These are phyloP conservation scores for Catharus ustulatus DNA, from an alignment of 2,797 vertebrate genomes.

Conservation along the genomic window DNA sequence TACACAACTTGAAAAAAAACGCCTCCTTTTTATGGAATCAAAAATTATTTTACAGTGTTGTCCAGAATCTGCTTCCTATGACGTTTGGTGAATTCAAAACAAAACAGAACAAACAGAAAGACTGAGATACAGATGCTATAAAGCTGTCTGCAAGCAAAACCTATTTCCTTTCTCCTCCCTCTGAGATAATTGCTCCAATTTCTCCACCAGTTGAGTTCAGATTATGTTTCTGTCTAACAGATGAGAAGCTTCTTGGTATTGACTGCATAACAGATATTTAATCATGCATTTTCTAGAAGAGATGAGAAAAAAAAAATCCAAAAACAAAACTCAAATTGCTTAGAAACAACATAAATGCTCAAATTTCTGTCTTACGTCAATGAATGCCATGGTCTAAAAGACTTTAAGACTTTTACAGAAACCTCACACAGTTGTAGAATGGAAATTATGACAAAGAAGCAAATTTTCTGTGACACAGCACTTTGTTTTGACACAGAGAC, in stretches of 20 bases:
- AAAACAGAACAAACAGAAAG: conserved; percentile 40
- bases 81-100: conserved; percentile 51
- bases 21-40: neutral
- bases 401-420: neutral
- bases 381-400: neutral
- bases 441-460: neutral
- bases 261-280: conserved; percentile 21
- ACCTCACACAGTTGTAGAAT: neutral
- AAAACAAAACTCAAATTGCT: neutral
- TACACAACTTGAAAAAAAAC: neutral
- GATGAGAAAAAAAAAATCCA: conserved; percentile 1
- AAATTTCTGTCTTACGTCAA: neutral
- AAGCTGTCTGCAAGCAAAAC: conserved; percentile 66
- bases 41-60: conserved; percentile 43
- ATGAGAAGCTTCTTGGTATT: conserved; percentile 33
- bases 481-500: neutral
- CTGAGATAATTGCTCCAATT: conserved; percentile 53
- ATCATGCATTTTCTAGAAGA: conserved; percentile 17
- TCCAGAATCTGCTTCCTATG: conserved; percentile 41
- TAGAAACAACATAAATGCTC: neutral
- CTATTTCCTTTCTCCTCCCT: conserved; percentile 38
- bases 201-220: conserved; percentile 62
- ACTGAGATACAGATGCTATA: conserved; percentile 52
- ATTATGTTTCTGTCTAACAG: conserved; percentile 56
- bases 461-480: neutral